A percentile compares a stretch with the other conserved stretches of the same genome.
These are phyloP conservation scores for Tapirus terrestris DNA, from an alignment of 2,113 vertebrate species.

Conservation along the genomic window DNA sequence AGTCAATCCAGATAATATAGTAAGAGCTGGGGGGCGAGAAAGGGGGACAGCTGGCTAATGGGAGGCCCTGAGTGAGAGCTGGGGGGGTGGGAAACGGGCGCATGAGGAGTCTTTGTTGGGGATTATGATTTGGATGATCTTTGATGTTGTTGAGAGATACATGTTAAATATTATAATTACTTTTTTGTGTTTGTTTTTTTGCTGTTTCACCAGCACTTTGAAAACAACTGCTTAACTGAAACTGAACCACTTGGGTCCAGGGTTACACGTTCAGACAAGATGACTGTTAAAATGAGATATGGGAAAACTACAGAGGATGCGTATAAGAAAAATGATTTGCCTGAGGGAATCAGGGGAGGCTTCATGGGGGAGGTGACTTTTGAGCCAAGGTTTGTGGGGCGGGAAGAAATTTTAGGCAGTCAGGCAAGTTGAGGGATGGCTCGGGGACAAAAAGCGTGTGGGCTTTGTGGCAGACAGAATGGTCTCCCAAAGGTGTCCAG, in stretches of 20 bases:
- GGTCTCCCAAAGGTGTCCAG: too few relatives aligned
- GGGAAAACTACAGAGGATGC: neutral
- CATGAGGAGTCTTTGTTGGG: neutral
- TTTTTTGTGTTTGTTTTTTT: neutral
- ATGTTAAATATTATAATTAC: neutral
- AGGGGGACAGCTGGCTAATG: rapidly evolving
- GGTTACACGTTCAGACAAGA: neutral
- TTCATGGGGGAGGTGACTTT: neutral
- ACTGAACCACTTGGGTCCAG: neutral
- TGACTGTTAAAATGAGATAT: neutral
- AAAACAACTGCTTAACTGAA: neutral
- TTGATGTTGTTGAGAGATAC: neutral
- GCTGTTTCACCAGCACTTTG: neutral
- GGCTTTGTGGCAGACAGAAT: neutral
- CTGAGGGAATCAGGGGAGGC: neutral
- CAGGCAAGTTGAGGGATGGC: neutral
- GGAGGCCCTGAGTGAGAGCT: neutral
- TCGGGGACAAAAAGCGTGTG: neutral
- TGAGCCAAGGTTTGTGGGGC: neutral
- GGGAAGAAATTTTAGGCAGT: neutral
- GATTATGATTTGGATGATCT: too few relatives aligned
- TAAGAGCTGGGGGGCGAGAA: neutral
- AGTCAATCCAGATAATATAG: too few relatives aligned
- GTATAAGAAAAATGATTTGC: neutral
- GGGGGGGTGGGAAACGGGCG: neutral